Base-by-base conservation (phyloP, 2,888 invertebrate genomes). In the Malthinus flaveolus region DNA sequence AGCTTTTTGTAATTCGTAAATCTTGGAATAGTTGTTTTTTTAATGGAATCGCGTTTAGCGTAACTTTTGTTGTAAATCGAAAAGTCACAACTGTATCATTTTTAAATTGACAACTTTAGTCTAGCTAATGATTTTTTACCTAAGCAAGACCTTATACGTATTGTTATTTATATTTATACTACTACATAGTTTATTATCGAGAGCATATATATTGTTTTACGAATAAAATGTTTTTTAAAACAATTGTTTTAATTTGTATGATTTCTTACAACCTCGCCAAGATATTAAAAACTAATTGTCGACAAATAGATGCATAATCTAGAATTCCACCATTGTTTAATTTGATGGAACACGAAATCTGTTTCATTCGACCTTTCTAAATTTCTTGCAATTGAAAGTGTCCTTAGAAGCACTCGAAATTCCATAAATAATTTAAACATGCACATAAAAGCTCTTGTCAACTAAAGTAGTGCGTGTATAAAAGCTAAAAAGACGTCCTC, bases 161-260 rank as follows among this genome's bases (percentile, higher is more conserved):
- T 75, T 76, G 76, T 77, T 77, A 76, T 76, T 77, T 76, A 77
- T 77, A 76, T 76, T 77, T 77, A 74, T 76, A 75, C 71, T 76
- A 75, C 71, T 63, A 67, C 66, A 75, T 74, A 75, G 75, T 75
- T 75, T 75, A 76, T 76, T 71, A 68, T 69, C 67, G 68, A 72
- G 66, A 71, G 66, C 73, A 73, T 55, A 59, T 55, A 70, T 65
- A 70, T 73, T 75, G 74, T 75, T 76, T 75, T 73, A 67, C 72
- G 67, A 66, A 66, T 62, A 67, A 64, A 63, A 55, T 64, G 62
- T 66, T 67, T 65, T 63, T 45, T 47, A 60, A 60, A 59, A 36
- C 10, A 12, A 13, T 4, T 13, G 3, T 12, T 12, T 7, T 13
- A 23, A 23, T 23, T 39, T 39, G 9, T 39, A 15, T 7, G 7